Base-by-base conservation (phyloP, 2,888 invertebrate species). In the Aleiodes alternator region DNA sequence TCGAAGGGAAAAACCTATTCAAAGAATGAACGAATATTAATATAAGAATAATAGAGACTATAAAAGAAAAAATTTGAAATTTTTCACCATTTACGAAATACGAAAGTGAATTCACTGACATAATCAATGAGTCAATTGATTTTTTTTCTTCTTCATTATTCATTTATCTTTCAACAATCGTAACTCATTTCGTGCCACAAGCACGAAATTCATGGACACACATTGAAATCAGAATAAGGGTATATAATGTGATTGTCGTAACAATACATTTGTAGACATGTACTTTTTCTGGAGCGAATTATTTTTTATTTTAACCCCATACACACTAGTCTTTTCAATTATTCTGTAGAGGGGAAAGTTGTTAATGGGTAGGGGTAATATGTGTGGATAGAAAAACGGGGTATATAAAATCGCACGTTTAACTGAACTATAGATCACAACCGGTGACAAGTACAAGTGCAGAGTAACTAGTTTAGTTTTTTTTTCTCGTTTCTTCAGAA, bases 361-460 rank as follows among this genome's bases (percentile, higher is more conserved):
- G 73, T 66, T 56, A 71, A 48, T 59, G 72, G 69, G 72, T 73
- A 76, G 59, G 43, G 43, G 31, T 53, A 64, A 64, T 23, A 23
- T 23, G 23, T 68, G 68, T 57, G 69, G 59, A 53, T 69, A 53
- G 53, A 72, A 72, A 53, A 68, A 23, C 50, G 23, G 66, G 64
- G 72, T 71, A 82, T 88, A 88, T 88, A 88, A 87, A 88, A 86
- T 85, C 84, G 83, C 80, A 82, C 76, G 75, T n/a, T 48, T 1
- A 9, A 12, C 4, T 69, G 66, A 76, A 78, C 75, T 78, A 81
- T 84, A 77, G 77, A 81, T 81, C 82, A 82, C 84, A 83, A 81
- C 75, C 66, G 56, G 75, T 75, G 50, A 71, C 75, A 75, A 71
- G 75, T 75, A 66, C 71, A 75, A 75, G 75, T 75, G 56, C 55